Conservation (phyloP, 2,113 vertebrate genomes). For the Arothron firmamentum region DNA sequence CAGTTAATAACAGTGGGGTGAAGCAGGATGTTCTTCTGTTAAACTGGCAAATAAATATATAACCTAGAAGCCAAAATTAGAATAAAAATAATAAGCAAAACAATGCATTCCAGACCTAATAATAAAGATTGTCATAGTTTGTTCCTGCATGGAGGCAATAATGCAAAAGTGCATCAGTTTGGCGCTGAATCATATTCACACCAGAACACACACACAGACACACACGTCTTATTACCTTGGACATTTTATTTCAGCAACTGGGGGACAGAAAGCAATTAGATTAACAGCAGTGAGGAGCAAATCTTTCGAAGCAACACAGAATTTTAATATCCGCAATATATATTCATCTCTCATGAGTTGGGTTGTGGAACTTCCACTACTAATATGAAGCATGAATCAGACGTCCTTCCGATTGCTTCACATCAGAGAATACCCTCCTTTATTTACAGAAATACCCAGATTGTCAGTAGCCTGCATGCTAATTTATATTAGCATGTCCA, state of each 20-base stretch:
- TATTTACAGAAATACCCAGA: too few species aligned
- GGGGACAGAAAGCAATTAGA: conserved; percentile 51
- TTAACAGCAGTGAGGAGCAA: conserved; percentile 46
- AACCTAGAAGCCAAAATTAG: conserved; percentile 19
- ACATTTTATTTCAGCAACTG: conserved; percentile 44
- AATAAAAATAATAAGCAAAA: conserved; percentile 44
- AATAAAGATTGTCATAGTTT: conserved; percentile 32
- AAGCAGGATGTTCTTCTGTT: conserved; percentile 35
- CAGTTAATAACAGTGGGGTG: conserved; percentile 45
- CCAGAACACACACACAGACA: conserved; percentile 1
- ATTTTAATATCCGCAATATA: conserved; percentile 43
- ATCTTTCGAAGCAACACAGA: conserved; percentile 44
- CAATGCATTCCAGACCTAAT: conserved; percentile 32
- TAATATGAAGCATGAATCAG: conserved; percentile 22
- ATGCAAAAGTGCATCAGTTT: conserved; percentile 32
- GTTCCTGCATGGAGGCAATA: conserved; percentile 26
- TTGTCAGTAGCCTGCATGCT: too few species aligned
- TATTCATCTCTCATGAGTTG: conserved; percentile 11
- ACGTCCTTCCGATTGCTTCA: background rate
- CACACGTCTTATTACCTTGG: conserved; percentile 34
- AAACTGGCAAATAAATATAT: conserved; percentile 27
- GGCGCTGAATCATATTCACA: conserved; percentile 24
- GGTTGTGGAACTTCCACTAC: conserved; percentile 10
- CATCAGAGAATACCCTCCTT: too few species aligned
- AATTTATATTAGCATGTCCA: too few species aligned